Conservation (phyloP, 2,888 invertebrate genomes). For the Seira ritae region DNA sequence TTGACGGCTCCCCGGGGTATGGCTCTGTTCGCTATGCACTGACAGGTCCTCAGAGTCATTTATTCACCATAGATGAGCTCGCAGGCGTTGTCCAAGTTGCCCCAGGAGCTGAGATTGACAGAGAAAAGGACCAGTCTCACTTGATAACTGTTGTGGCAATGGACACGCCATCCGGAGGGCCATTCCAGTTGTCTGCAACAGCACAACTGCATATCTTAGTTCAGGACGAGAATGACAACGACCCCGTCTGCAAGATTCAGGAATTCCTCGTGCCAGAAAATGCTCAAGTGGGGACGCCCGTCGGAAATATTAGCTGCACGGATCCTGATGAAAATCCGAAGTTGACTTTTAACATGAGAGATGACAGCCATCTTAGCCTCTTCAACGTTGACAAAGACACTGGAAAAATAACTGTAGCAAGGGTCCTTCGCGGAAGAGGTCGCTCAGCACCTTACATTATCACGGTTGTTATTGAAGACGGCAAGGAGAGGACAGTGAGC, state of each 20-base stretch:
- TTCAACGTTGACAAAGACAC: constrained; percentile 68
- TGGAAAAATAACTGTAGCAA: constrained; percentile 65
- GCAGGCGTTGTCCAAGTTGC: constrained; percentile 83
- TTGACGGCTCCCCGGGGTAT: constrained; percentile 78
- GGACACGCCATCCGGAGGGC: constrained; percentile 84
- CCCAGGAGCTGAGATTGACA: constrained; percentile 82
- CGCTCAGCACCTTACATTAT: constrained; percentile 66
- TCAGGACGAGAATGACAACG: constrained; percentile 87
- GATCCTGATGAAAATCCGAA: constrained; percentile 82
- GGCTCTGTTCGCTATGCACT: constrained; percentile 84
- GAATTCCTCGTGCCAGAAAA: constrained; percentile 88
- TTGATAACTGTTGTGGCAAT: constrained; percentile 84
- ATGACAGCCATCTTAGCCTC: constrained; percentile 67
- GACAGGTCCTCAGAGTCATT: constrained; percentile 84
- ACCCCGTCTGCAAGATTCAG: constrained; percentile 82
- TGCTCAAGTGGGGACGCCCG: constrained; percentile 81
- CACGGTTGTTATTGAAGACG: constrained; percentile 68
- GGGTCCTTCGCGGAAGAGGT: constrained; percentile 69
- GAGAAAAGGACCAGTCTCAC: constrained; percentile 84
- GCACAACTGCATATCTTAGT: constrained; percentile 79
- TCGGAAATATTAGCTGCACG: constrained; percentile 83
- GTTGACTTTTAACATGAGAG: constrained; percentile 62
- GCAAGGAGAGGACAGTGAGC: constrained; percentile 69
- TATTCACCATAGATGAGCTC: constrained; percentile 83
- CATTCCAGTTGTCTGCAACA: constrained; percentile 81